These are phyloP conservation scores for Limnephilus rhombicus DNA, from an alignment of 2,888 invertebrate genomes.

Conservation along the genomic window DNA sequence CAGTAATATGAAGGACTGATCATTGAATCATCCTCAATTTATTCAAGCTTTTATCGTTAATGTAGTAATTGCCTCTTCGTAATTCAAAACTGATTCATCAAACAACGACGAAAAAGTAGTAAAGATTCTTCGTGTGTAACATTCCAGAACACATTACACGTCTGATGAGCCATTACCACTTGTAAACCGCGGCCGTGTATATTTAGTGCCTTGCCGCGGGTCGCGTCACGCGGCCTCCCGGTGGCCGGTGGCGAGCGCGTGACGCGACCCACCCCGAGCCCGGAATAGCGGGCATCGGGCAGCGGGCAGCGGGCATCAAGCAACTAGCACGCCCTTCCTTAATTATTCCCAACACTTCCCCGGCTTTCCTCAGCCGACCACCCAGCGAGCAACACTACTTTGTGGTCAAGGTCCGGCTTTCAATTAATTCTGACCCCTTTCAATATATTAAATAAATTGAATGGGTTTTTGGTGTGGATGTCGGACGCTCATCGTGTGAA, in stretches of 20 bases:
- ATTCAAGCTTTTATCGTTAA: not conserved
- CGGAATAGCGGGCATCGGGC: not conserved
- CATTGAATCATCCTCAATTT: not conserved
- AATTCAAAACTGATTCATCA: slow-evolving; percentile 1
- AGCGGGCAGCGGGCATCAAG: not conserved
- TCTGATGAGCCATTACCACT: not conserved
- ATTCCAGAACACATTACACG: slow-evolving; percentile 4
- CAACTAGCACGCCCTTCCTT: slow-evolving; percentile 25
- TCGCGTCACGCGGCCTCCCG: not conserved
- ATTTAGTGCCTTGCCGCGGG: not conserved
- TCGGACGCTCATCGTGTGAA: not conserved
- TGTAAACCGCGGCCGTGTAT: slow-evolving; percentile 16
- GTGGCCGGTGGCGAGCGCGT: slow-evolving; percentile 50
- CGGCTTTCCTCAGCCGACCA: not conserved
- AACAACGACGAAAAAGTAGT: not conserved
- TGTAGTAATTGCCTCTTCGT: not conserved
- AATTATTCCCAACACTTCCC: slow-evolving; percentile 51
- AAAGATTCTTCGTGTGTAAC: not conserved
- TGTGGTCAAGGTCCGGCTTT: slow-evolving; percentile 4
- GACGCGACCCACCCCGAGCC: slow-evolving; percentile 54
- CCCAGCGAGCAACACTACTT: slow-evolving; percentile 15
- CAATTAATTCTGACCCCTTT: slow-evolving; percentile 18
- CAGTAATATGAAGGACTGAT: not conserved
- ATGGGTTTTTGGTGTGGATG: slow-evolving; percentile 1
- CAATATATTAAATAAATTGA: slow-evolving; percentile 3